Conservation (phyloP, 2,113 vertebrate species). For the Aegotheles bennettii region DNA sequence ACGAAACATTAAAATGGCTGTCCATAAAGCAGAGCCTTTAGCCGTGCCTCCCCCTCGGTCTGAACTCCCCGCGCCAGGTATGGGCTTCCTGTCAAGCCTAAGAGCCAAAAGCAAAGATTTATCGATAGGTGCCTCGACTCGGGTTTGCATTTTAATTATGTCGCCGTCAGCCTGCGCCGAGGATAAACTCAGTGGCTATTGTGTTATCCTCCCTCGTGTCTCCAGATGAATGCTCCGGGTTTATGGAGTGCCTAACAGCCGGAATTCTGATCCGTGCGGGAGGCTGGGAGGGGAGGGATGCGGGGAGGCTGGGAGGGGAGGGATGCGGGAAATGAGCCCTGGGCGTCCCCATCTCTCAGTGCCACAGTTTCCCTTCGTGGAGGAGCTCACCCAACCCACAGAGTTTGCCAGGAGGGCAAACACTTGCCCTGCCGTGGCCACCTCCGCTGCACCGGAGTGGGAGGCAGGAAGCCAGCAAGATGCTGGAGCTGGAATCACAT, state of each 20-base stretch:
- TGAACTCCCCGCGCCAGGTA: constrained; percentile 19
- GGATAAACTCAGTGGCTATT: background rate
- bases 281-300: background rate
- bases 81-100: constrained; percentile 70
- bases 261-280: fast-evolving
- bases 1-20: constrained; percentile 67
- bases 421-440: fast-evolving
- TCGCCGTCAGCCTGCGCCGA: background rate
- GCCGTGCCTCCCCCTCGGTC: constrained; percentile 45
- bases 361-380: fast-evolving
- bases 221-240: background rate
- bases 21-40: constrained; percentile 53
- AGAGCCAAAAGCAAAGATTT: constrained; percentile 73
- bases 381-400: fast-evolving
- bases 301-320: no score
- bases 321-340: fast-evolving
- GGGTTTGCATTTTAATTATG: constrained; percentile 60
- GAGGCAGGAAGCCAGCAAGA: background rate
- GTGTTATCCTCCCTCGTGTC: background rate
- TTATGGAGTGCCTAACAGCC: background rate
- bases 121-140: constrained; percentile 58
- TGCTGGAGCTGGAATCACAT: constrained; percentile 33
- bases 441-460: fast-evolving
- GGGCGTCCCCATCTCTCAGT: fast-evolving
- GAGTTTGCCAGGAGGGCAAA: no score